phyloP scores from a whole-genome alignment of 2,888 invertebrate genomes.

The Plutella xylostella region DNA sequence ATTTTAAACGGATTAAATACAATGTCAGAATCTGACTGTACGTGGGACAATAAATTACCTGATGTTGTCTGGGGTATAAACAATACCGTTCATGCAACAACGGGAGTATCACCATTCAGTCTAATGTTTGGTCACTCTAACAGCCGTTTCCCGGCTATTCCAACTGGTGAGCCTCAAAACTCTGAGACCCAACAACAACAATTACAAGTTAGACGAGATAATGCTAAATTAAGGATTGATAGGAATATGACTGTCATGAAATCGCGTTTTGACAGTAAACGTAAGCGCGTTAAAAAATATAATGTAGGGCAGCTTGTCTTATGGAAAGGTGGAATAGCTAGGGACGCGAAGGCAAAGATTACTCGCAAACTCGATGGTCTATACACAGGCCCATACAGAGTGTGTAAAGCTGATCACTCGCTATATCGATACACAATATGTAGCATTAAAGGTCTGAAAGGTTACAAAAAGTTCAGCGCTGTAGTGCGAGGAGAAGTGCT shows the following conservation, averaged over 20 bases:
- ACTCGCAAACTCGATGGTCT: background rate
- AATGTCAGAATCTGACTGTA: background rate
- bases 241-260: background rate
- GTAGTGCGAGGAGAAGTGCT: too few relatives aligned
- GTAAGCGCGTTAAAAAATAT: too few relatives aligned
- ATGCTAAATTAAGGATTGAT: background rate
- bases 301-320: background rate
- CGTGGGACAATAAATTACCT: background rate
- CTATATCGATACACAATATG: too few relatives aligned
- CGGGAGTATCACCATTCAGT: background rate
- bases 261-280: too few relatives aligned
- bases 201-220: background rate
- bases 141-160: background rate
- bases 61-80: background rate
- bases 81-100: background rate
- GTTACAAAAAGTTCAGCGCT: too few relatives aligned
- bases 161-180: background rate
- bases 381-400: background rate
- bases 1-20: background rate
- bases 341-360: background rate
- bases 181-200: background rate
- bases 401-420: background rate
- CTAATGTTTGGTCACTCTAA: slow-evolving; percentile 3
- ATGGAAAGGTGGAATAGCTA: background rate
- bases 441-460: too few relatives aligned